Conservation (phyloP, 2,797 vertebrate species). For the Hydrocynus forskahlii region DNA sequence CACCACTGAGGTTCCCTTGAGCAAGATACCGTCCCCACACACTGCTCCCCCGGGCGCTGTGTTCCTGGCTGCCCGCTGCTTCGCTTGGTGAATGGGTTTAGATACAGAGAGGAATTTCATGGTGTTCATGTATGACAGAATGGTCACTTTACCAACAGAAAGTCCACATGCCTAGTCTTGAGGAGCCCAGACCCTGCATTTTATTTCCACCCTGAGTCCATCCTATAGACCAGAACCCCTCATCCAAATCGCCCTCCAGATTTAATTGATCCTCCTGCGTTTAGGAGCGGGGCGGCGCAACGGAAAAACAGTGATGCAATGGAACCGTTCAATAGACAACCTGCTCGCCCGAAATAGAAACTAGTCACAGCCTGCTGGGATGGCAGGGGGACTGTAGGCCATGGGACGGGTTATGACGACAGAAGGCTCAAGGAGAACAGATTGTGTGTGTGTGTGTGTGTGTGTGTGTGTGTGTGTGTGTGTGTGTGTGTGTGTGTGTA, state of each 20-base stretch:
- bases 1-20: no score
- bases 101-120: no score
- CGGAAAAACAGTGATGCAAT: conserved; percentile 61
- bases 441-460: conserved; percentile 47
- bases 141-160: no score
- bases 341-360: conserved; percentile 54
- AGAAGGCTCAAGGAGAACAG: conserved; percentile 54
- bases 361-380: conserved; percentile 54
- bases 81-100: no score
- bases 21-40: no score
- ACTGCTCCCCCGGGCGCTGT: no score
- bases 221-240: neutral
- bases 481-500: no score
- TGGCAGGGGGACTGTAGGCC: conserved; percentile 38
- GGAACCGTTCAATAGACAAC: conserved; percentile 38
- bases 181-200: no score
- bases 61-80: no score
- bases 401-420: conserved; percentile 45
- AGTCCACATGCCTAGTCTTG: no score
- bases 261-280: conserved; percentile 20
- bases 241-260: neutral
- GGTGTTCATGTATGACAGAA: no score
- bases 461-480: conserved; percentile 38
- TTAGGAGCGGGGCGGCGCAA: conserved; percentile 52
- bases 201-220: no score